Percentiles rank a stretch among this genome's conserved stretches.
Conservation (phyloP, 1,140 invertebrate genomes). For the Drosophila arizonae region DNA sequence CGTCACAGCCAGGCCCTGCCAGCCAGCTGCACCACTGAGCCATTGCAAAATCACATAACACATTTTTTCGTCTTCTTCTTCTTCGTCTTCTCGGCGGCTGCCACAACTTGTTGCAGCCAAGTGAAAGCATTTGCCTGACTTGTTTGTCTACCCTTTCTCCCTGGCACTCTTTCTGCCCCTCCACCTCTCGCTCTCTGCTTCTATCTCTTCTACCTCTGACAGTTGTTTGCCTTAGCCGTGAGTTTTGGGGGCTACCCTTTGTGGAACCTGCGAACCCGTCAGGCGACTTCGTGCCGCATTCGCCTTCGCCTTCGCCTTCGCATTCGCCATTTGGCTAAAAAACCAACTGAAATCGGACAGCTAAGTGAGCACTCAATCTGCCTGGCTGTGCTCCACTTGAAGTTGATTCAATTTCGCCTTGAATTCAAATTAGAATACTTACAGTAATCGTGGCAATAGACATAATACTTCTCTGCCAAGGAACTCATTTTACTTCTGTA, state of each 20-base stretch:
- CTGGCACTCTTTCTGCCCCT: background rate
- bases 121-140: constrained; percentile 72
- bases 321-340: background rate
- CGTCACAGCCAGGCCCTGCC: constrained; percentile 34
- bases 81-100: background rate
- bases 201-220: constrained; percentile 22
- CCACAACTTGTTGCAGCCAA: constrained; percentile 51
- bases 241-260: constrained; percentile 56
- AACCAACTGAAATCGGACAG: background rate
- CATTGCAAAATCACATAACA: constrained; percentile 72
- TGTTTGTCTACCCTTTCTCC: constrained; percentile 3
- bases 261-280: constrained; percentile 20
- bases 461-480: too few relatives aligned
- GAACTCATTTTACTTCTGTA: too few relatives aligned
- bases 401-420: too few relatives aligned
- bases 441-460: too few relatives aligned
- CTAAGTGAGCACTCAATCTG: background rate
- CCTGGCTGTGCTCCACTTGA: background rate
- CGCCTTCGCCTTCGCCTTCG: constrained; percentile 37
- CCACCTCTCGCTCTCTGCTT: background rate
- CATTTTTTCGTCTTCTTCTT: constrained; percentile 9
- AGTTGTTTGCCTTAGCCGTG: constrained; percentile 62
- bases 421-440: too few relatives aligned
- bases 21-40: constrained; percentile 49
- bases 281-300: constrained; percentile 55